Conservation (phyloP, 2,113 vertebrate species). For the Chroicocephalus ridibundus region DNA sequence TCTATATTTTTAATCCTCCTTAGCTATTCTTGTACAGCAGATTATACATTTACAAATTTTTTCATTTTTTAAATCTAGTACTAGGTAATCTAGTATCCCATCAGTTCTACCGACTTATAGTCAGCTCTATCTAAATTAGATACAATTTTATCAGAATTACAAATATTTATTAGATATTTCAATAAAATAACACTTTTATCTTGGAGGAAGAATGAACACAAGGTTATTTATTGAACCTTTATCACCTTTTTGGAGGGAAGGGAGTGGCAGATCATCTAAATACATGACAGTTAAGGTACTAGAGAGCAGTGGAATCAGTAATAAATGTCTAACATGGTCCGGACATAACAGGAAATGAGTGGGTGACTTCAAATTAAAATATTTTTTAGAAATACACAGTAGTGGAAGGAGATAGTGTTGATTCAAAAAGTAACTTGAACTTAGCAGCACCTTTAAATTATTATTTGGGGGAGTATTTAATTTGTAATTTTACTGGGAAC, state of each 20-base stretch:
- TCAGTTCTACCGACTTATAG: not conserved
- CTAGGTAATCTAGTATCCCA: not conserved
- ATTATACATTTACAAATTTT: not conserved
- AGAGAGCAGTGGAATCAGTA: not conserved
- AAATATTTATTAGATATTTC: not conserved
- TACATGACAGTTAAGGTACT: not conserved
- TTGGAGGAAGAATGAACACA: not conserved
- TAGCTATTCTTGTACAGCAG: not conserved
- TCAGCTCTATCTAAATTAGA: not conserved
- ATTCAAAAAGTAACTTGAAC: not conserved
- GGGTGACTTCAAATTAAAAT: slow-evolving; percentile 24
- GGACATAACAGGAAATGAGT: slow-evolving; percentile 28
- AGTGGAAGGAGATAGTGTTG: not conserved
- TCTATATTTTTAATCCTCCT: not conserved
- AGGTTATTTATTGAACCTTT: not conserved
- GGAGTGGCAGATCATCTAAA: slow-evolving; percentile 7
- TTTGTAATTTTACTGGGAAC: not conserved
- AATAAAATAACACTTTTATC: not conserved
- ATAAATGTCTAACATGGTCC: not conserved
- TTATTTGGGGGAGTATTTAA: not conserved
- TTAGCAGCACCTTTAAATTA: not conserved
- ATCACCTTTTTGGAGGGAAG: not conserved
- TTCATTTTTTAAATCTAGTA: not conserved
- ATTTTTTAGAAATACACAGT: not conserved
- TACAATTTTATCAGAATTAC: not conserved